Conservation (phyloP, 2,888 invertebrate genomes). For the Leucophenga maculata region DNA sequence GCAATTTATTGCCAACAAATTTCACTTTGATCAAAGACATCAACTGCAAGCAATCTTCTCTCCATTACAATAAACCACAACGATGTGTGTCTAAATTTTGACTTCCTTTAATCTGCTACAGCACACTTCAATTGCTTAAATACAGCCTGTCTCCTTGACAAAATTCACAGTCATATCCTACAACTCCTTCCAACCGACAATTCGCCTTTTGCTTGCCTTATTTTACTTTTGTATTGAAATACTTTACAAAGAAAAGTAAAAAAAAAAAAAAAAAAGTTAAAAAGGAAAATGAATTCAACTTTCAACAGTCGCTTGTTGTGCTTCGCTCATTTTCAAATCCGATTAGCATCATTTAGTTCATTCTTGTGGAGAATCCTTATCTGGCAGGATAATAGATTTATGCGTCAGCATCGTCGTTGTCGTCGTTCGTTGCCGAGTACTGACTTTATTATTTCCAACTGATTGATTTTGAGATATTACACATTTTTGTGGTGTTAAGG, state of each 20-base stretch:
- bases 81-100: too few relatives aligned
- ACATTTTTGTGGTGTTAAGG: constrained; percentile 5
- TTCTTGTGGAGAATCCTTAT: constrained; percentile 18
- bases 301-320: constrained; percentile 7
- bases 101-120: too few relatives aligned
- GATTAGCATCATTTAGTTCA: constrained; percentile 62
- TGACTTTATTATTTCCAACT: constrained; percentile 54
- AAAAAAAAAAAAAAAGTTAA: constrained; percentile 8
- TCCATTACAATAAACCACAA: too few relatives aligned
- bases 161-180: too few relatives aligned
- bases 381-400: constrained; percentile 20
- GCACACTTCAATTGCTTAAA: too few relatives aligned
- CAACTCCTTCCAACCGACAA: too few relatives aligned
- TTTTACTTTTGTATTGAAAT: too few relatives aligned
- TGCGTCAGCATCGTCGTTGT: constrained; percentile 7
- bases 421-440: constrained; percentile 15
- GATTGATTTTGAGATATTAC: constrained; percentile 49
- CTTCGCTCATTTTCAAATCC: constrained; percentile 55
- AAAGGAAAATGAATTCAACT: constrained; percentile 8
- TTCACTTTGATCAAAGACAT: too few relatives aligned
- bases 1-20: too few relatives aligned
- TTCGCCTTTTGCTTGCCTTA: too few relatives aligned
- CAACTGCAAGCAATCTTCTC: too few relatives aligned
- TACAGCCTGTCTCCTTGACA: too few relatives aligned
- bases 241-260: not conserved